Evolutionary conservation across 2,888 invertebrate species (phyloP), one percentile per base, ranked within the genome.

Genomic region (Phrixothrix hirtus): DNA sequence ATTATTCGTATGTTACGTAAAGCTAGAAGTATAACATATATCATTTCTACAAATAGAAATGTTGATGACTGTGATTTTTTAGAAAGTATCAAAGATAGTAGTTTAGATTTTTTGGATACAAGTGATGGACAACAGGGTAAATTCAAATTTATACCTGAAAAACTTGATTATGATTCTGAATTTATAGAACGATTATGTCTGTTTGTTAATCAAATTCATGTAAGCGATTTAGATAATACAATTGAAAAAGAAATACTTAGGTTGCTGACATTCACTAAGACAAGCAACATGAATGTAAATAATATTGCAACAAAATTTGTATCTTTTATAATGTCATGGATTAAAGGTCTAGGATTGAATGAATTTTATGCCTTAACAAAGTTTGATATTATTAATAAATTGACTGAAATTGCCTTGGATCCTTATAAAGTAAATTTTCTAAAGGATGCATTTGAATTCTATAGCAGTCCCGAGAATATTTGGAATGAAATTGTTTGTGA

Each of bases 191-290:
- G 31, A 6, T 4, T 37, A 14, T 1, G 29, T 30, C 9, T 46
- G 7, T 14, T 46, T 21, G 6, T 13, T 7, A 46, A 46, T 10
- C 36, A 45, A 36, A 36, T 17, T 12, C 36, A 45, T 36, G 26
- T 29, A 1, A 29, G 27, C 2, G 17, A 13, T 1, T 14, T 16
- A 2, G 29, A 29, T 4, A 45, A 17, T 2, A n/a, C 16, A 16
- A 36, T 45, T 7, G 31, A 36, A 17, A 29, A 16, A 13, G 45
- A 45, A 27, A 12, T 45, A 12, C 35, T 27, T 36, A 36, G 5
- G 3, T 13, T 45, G 9, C 26, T 13, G 6, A 12, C 14, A 3
- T 26, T 7, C 11, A 25, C 32, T 34, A 26, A 26, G 34, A 5
- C 12, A 13, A 10, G 9, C 3, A 26, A 39, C 3, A n/a, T 31